Base-by-base conservation (phyloP, 2,888 invertebrate species). In the Diadegma fenestrale region DNA sequence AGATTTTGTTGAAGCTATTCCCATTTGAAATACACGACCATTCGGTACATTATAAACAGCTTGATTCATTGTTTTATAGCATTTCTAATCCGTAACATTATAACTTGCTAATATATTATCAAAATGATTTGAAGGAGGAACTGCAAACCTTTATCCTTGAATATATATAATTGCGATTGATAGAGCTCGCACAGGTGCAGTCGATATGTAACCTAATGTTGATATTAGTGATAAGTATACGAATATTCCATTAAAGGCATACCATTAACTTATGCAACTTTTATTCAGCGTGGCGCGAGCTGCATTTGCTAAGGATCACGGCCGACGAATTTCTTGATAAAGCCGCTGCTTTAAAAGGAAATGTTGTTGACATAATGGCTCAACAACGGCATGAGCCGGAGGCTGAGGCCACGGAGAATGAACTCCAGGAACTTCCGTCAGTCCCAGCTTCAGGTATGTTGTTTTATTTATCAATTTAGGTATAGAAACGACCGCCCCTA, bases 221-320 rank as follows among this genome's bases (percentile, higher is more conserved):
- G n/a, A n/a, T n/a, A n/a, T 48, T 48, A 4, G 48, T 48, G n/a
- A 45, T 45, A 17, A 45, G 17, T 1, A 45, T 2, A 45, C 17
- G 14, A 45, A 45, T 45, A 45, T 17, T 45, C 1, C 19, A 33
- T 48, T 45, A 10, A 48, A 48, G 7, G 17, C 26, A 22, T 68
- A 66, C 10, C 33, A 8, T 26, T 8, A 26, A 19, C 12, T 37
- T 37, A 66, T 37, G 33, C 45, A 14, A 7, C 22, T 68, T 22
- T 68, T 3, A 68, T 68, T 26, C n/a, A 68, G 68, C 68, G 30
- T 45, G 45, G 68, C 68, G 68, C 7, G 68, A 68, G 14, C 68
- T 69, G 17, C 48, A 69, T n/a, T 26, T 69, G 17, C 33, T 30
- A 2, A 2, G 51, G 33, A 48, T 69, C 4, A 51, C 69, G 5